These are phyloP conservation scores for Proctacanthus coquilletti DNA, from an alignment of 1,140 invertebrate species.

Conservation along the genomic window DNA sequence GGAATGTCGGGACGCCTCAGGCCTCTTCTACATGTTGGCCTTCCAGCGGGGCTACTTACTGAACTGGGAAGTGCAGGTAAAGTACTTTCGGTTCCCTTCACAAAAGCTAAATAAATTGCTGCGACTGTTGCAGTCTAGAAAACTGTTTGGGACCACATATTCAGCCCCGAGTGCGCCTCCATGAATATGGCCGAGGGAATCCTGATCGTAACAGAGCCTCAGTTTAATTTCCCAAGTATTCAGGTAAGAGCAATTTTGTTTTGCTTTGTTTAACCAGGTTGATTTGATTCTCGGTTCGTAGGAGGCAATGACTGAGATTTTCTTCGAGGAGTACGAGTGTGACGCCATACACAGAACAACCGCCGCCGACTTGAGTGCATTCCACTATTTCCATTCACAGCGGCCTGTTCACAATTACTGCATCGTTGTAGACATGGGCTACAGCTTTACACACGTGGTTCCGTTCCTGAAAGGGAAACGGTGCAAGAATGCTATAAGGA, in stretches of 20 bases:
- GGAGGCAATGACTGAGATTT: slow-evolving; percentile 86
- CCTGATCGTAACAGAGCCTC: slow-evolving; percentile 84
- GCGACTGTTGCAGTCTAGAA: slow-evolving; percentile 33
- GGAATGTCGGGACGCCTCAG: slow-evolving; percentile 90
- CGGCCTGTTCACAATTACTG: slow-evolving; percentile 36
- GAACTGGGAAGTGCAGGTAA: slow-evolving; percentile 79
- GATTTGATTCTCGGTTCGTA: no score
- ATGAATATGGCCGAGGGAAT: slow-evolving; percentile 61
- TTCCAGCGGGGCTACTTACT: slow-evolving; percentile 92
- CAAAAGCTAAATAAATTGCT: not conserved
- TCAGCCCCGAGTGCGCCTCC: slow-evolving; percentile 75
- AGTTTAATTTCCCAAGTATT: slow-evolving; percentile 84
- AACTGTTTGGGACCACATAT: slow-evolving; percentile 91
- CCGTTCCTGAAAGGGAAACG: slow-evolving; percentile 87
- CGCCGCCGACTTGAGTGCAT: slow-evolving; percentile 50
- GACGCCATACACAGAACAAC: slow-evolving; percentile 69
- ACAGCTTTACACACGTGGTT: slow-evolving; percentile 89
- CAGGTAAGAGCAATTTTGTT: no score
- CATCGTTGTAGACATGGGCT: slow-evolving; percentile 83
- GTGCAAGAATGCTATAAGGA: slow-evolving; percentile 54
- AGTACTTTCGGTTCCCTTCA: not conserved
- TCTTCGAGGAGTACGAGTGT: slow-evolving; percentile 96
- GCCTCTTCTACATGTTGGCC: slow-evolving; percentile 84
- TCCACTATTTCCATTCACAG: slow-evolving; percentile 41
- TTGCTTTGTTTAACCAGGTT: no score